These are phyloP conservation scores for Aphis craccivora DNA, from an alignment of 1,140 invertebrate genomes.

Conservation along the genomic window DNA sequence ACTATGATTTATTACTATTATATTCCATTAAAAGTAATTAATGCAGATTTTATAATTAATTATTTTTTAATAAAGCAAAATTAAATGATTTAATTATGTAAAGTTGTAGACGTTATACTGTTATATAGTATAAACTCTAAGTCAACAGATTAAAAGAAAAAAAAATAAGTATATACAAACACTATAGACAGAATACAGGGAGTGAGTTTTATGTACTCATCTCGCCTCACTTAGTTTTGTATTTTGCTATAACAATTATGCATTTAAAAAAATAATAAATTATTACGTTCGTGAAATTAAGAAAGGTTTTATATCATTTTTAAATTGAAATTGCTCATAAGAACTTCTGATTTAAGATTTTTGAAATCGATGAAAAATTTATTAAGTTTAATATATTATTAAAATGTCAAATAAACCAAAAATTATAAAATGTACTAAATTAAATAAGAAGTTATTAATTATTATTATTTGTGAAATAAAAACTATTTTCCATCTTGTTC, in stretches of 20 bases:
- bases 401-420: background rate
- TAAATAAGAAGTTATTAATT: background rate
- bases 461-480: no score
- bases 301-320: background rate
- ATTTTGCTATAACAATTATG: background rate
- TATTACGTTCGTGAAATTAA: background rate
- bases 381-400: background rate
- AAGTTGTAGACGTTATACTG: background rate
- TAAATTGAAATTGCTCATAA: background rate
- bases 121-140: background rate
- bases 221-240: background rate
- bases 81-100: background rate
- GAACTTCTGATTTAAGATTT: background rate
- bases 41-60: slow-evolving; percentile 1
- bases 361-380: background rate
- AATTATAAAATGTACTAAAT: background rate
- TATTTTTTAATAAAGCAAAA: background rate
- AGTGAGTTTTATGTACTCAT: background rate
- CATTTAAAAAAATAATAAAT: background rate
- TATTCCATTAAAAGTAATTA: background rate
- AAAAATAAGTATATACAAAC: no score
- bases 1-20: background rate
- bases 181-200: background rate
- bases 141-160: background rate
- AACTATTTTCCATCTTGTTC: background rate